Evolutionary conservation across 1,140 invertebrate species (phyloP).

Genomic region (Tenebrio molitor): DNA sequence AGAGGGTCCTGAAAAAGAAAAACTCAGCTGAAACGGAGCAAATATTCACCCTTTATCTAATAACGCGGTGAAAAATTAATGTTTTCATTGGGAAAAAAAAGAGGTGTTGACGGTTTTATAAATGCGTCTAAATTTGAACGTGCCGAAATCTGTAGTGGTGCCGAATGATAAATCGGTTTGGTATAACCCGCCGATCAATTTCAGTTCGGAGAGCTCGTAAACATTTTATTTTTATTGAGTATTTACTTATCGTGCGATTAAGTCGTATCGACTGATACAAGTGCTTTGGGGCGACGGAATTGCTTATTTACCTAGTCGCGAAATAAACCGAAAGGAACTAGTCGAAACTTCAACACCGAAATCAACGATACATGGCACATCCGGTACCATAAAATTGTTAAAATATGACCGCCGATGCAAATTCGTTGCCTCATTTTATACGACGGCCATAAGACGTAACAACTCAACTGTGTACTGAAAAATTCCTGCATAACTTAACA

Average conservation of each 20-base stretch:
- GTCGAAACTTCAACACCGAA: neutral
- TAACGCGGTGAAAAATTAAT: constrained; percentile 24
- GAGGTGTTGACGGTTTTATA: constrained; percentile 18
- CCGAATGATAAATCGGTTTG: constrained; percentile 25
- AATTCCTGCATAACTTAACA: too few relatives aligned
- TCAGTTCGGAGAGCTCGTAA: constrained; percentile 18
- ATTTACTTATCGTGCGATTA: constrained; percentile 34
- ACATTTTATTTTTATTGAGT: constrained; percentile 38
- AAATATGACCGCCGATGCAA: neutral
- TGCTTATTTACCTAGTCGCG: constrained; percentile 10
- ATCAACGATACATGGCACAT: neutral
- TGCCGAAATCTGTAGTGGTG: constrained; percentile 16
- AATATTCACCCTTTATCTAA: neutral
- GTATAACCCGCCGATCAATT: constrained; percentile 13
- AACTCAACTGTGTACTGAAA: too few relatives aligned
- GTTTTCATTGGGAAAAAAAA: constrained; percentile 18
- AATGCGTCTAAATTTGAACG: constrained; percentile 28
- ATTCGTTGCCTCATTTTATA: neutral
- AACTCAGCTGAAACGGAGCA: neutral
- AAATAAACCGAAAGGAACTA: neutral
- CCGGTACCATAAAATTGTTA: neutral
- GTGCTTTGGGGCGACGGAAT: constrained; percentile 3
- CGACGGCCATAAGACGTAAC: neutral
- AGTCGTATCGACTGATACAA: constrained; percentile 23
- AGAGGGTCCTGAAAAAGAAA: constrained; percentile 69